Conservation (phyloP, 1,140 invertebrate genomes). For the Chironomus tepperi region DNA sequence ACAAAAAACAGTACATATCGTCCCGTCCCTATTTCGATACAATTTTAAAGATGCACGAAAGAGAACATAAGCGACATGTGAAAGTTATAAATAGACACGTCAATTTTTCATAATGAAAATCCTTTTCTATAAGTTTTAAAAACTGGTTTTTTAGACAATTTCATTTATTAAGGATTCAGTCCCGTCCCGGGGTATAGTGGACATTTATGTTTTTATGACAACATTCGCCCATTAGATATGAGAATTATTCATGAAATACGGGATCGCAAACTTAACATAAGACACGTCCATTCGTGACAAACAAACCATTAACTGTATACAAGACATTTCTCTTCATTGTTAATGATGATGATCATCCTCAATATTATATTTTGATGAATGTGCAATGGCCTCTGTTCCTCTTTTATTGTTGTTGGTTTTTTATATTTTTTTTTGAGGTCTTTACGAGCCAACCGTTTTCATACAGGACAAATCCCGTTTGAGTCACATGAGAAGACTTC, state of each 20-base stretch:
- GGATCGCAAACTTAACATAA: neutral
- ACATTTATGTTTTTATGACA: neutral
- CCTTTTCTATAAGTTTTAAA: no score
- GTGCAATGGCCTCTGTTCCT: no score
- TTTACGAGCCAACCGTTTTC: neutral
- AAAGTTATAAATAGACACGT: conserved; percentile 21
- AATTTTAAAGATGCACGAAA: no score
- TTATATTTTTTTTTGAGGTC: neutral
- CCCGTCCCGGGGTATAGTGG: neutral
- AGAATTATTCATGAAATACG: conserved; percentile 11
- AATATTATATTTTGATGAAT: neutral
- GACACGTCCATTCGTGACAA: conserved; percentile 1
- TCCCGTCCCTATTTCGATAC: no score
- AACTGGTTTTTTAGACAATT: no score
- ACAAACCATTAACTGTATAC: conserved; percentile 16
- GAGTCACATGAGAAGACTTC: neutral
- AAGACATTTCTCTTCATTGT: neutral
- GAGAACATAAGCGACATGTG: neutral
- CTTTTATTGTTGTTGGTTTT: neutral
- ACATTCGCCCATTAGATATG: neutral
- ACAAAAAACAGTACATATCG: neutral
- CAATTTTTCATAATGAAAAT: conserved; percentile 13
- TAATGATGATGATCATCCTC: neutral
- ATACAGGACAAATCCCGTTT: neutral
- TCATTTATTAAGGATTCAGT: no score